Conservation (phyloP, 2,113 vertebrate species). For the Oryzias woworae region DNA sequence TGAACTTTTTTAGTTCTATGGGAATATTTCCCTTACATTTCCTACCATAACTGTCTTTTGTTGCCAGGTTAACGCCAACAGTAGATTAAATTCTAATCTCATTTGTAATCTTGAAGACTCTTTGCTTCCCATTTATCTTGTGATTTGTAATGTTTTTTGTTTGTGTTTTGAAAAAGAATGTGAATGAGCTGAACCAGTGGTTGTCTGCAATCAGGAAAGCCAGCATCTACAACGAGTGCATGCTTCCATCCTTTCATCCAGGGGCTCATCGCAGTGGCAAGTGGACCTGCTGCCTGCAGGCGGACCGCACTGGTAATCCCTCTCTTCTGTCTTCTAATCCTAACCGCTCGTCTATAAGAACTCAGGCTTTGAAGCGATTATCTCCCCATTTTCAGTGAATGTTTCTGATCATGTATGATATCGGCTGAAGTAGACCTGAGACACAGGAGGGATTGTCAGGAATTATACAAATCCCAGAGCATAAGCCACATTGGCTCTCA, state of each 20-base stretch:
- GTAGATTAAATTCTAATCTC: too few relatives aligned
- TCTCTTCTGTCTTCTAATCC: constrained; percentile 15
- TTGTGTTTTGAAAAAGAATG: constrained; percentile 72
- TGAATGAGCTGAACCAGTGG: constrained; percentile 93
- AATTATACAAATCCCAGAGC: constrained; percentile 1
- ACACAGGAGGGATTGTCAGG: neutral
- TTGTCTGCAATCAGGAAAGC: constrained; percentile 86
- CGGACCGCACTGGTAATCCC: constrained; percentile 75
- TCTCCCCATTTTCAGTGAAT: neutral
- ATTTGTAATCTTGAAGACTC: too few relatives aligned
- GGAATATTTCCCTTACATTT: too few relatives aligned
- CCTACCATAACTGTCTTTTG: too few relatives aligned
- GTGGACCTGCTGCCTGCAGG: constrained; percentile 90
- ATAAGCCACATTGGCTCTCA: neutral
- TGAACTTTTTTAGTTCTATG: too few relatives aligned
- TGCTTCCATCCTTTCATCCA: constrained; percentile 83
- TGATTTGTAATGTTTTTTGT: neutral
- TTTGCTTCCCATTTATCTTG: neutral
- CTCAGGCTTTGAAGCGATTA: neutral
- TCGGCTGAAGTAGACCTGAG: neutral
- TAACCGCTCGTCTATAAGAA: neutral
- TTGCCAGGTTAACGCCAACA: too few relatives aligned
- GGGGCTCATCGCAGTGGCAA: constrained; percentile 82
- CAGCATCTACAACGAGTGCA: constrained; percentile 82
- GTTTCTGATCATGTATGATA: neutral